Conservation (phyloP, 2,113 vertebrate genomes). For the Seriola dumerili region DNA sequence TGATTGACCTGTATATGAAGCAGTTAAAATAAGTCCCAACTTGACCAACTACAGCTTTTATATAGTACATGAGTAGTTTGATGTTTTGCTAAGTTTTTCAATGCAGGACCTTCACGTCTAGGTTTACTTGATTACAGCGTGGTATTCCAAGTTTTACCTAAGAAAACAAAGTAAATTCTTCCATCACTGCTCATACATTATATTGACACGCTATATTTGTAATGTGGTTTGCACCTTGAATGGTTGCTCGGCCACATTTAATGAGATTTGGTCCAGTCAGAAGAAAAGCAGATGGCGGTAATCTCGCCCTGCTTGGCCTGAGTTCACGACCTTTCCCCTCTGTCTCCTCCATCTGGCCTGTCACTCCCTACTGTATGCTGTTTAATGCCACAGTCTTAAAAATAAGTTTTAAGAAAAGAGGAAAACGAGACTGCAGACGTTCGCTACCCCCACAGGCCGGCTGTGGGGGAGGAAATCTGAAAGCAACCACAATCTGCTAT, state of each 20-base stretch:
- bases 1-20: too few relatives aligned
- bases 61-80: too few relatives aligned
- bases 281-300: not conserved
- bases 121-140: too few relatives aligned
- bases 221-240: conserved; percentile 3
- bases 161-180: not conserved
- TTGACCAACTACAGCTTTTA: too few relatives aligned
- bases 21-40: too few relatives aligned
- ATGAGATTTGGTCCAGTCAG: not conserved
- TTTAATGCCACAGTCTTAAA: conserved; percentile 56
- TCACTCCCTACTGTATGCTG: conserved; percentile 16
- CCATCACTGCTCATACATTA: not conserved
- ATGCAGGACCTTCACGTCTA: too few relatives aligned
- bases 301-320: not conserved
- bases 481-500: conserved; percentile 44
- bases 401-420: conserved; percentile 45
- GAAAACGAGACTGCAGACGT: not conserved
- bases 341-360: conserved; percentile 8
- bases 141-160: not conserved
- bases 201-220: not conserved
- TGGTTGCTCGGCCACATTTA: conserved; percentile 2
- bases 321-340: conserved; percentile 44
- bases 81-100: too few relatives aligned
- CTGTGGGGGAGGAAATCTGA: conserved; percentile 40
- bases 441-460: not conserved